These are phyloP conservation scores for Cladorhizidae sp. DNA, from an alignment of 37 sponge, comb jelly and placozoan species.

Conservation along the genomic window DNA sequence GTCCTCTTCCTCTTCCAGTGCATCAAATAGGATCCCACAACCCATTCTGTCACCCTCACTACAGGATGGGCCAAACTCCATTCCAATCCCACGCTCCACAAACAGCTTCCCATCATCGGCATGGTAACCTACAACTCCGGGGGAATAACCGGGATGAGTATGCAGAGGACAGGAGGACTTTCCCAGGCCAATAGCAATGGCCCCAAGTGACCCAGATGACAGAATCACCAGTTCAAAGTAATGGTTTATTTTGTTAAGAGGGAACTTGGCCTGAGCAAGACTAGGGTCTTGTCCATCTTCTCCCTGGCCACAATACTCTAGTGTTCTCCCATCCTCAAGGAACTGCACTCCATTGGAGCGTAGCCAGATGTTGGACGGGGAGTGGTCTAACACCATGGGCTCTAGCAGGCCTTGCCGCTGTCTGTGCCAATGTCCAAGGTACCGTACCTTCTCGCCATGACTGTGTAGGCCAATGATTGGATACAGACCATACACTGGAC, in stretches of 20 bases:
- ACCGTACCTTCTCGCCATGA: conserved; percentile 70
- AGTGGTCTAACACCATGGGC: conserved; percentile 35
- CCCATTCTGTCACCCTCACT: conserved; percentile 69
- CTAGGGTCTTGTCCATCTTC: conserved; percentile 54
- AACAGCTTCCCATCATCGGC: conserved; percentile 79
- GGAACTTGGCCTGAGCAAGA: conserved; percentile 57
- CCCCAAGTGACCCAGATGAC: conserved; percentile 59
- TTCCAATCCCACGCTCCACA: conserved; percentile 54
- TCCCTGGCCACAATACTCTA: conserved; percentile 66
- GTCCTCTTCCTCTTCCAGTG: background rate
- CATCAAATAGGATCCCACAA: conserved; percentile 66
- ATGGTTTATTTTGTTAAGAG: conserved; percentile 37
- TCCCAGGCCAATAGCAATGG: conserved; percentile 78
- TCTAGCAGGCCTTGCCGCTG: conserved; percentile 25
- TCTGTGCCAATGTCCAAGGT: conserved; percentile 66
- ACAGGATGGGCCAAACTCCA: conserved; percentile 68
- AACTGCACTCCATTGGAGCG: conserved; percentile 70
- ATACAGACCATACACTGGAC: conserved; percentile 71
- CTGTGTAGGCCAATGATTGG: conserved; percentile 86
- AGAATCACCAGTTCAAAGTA: conserved; percentile 87
- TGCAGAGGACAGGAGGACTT: conserved; percentile 58
- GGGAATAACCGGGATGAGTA: conserved; percentile 72
- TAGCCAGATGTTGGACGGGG: conserved; percentile 55
- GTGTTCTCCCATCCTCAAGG: conserved; percentile 44
- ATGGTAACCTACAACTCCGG: conserved; percentile 72